Base-by-base conservation (phyloP, 2,888 invertebrate species). In the Nemurella pictetii region DNA sequence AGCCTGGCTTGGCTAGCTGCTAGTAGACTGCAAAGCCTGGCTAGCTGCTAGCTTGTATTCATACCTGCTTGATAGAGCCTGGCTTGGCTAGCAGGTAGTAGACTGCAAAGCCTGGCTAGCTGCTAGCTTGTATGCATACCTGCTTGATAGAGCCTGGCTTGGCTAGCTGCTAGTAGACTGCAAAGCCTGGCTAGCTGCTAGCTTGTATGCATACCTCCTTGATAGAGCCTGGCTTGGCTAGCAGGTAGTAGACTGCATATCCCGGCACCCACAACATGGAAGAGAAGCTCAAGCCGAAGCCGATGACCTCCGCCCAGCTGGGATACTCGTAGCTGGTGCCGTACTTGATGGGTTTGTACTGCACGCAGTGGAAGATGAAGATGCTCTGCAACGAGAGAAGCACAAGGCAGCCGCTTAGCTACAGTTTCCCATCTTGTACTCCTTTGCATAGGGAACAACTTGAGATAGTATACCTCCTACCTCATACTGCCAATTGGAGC, bases 191-290 rank as follows among this genome's bases (percentile, higher is more conserved):
- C n/a, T n/a, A n/a, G 75, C 80, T 4, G 36, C 25, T 0, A 83
- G 25, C 9, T 55, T 55, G 15, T 3, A 20, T 72, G 87, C 89
- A 89, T 88, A 93, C 93, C 91, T 93, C 91, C 86, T 90, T 89
- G 26, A 93, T 88, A 0, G 92, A 90, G 86, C 92, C 93, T 0
- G 92, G 91, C 75, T 91, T 90, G 0, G 90, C 89, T 27, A 92
- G 87, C 0, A 94, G 88, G 87, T 93, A 94, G 88, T 93, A 94
- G 85, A 94, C 87, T 1, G 93, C 93, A 87, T 94, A 94, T 20
- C 89, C 90, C 9, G 94, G 94, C 86, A 94, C 92, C 92, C 94
- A 94, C 30, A 94, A 89, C 94, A 94, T 94, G 1, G 94, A 94
- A 1, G 93, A 91, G 36, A 93, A 90, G 87, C 94, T 94, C 84